These are phyloP conservation scores for Sarcophaga caerulescens DNA, from an alignment of 2,888 invertebrate species.

Conservation along the genomic window DNA sequence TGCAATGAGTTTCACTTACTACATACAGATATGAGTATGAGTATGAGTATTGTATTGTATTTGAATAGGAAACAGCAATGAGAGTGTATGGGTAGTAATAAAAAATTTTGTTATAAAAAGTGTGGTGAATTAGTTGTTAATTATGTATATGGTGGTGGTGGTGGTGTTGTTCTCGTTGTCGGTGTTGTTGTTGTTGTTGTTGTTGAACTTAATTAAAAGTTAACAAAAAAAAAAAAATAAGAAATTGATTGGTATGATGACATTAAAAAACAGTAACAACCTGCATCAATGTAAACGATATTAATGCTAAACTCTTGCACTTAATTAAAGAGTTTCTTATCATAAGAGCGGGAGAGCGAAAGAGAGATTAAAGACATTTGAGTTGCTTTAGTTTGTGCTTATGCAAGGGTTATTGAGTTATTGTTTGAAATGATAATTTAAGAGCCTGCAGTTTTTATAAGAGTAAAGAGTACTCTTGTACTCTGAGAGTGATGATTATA, in stretches of 20 bases:
- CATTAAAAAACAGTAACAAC: constrained; percentile 31
- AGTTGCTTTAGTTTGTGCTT: background rate
- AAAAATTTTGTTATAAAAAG: background rate
- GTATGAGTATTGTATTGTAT: background rate
- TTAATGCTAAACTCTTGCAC: constrained; percentile 39
- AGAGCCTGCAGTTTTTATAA: background rate
- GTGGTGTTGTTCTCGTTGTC: background rate
- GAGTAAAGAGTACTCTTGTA: background rate
- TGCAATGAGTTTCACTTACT: too few relatives aligned
- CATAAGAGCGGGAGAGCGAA: background rate
- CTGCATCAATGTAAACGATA: constrained; percentile 63
- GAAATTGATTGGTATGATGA: background rate
- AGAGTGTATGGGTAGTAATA: background rate
- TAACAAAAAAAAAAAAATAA: constrained; percentile 4
- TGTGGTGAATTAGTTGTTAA: constrained; percentile 17
- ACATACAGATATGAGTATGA: background rate
- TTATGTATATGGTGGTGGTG: constrained; percentile 31
- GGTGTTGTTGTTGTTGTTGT: background rate
- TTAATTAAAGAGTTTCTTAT: constrained; percentile 16
- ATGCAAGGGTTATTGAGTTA: background rate
- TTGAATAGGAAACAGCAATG: background rate
- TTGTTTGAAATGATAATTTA: background rate
- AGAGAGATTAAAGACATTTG: background rate
- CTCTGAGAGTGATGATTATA: too few relatives aligned
- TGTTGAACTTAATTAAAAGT: background rate